A percentile compares a stretch with the other conserved stretches of the same genome.
These are phyloP conservation scores for Notodonta dromedarius DNA, from an alignment of 2,888 invertebrate species.

Conservation along the genomic window DNA sequence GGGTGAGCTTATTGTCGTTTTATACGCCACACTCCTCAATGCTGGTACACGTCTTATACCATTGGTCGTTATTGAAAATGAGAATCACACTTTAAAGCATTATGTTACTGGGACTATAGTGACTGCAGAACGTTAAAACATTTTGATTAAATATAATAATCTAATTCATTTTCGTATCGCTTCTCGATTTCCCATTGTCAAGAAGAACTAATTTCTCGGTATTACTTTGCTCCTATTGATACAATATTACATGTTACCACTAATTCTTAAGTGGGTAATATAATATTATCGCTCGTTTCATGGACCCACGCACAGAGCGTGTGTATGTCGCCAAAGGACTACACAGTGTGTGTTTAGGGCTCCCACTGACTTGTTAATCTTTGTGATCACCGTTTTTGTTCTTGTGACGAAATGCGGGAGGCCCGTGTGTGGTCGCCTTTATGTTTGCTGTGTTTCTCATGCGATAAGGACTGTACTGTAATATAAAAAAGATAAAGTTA, in stretches of 20 bases:
- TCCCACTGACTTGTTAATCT: slow-evolving; percentile 66
- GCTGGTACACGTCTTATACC: no score
- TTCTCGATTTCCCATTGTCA: no score
- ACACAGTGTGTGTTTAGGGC: slow-evolving; percentile 57
- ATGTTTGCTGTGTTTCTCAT: slow-evolving; percentile 36
- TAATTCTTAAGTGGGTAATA: not conserved
- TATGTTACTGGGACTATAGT: no score
- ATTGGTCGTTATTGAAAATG: no score
- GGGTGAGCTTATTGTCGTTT: no score
- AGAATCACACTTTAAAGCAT: no score
- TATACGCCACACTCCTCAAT: no score
- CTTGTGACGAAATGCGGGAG: slow-evolving; percentile 40
- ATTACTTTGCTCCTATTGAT: no score
- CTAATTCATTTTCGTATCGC: no score
- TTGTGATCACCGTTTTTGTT: slow-evolving; percentile 50
- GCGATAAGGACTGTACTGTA: slow-evolving; percentile 10
- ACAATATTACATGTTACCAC: not conserved
- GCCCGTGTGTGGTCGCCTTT: slow-evolving; percentile 34
- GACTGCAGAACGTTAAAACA: no score
- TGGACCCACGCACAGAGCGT: slow-evolving; percentile 13
- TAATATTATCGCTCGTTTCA: slow-evolving; percentile 7
- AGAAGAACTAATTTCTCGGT: no score
- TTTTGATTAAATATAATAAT: no score
- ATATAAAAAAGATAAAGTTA: not conserved
- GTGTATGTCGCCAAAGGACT: slow-evolving; percentile 33